Evolutionary conservation across 2,888 invertebrate genomes (phyloP), one percentile per base, ranked within the genome.

Genomic region (Sesia bembeciformis): DNA sequence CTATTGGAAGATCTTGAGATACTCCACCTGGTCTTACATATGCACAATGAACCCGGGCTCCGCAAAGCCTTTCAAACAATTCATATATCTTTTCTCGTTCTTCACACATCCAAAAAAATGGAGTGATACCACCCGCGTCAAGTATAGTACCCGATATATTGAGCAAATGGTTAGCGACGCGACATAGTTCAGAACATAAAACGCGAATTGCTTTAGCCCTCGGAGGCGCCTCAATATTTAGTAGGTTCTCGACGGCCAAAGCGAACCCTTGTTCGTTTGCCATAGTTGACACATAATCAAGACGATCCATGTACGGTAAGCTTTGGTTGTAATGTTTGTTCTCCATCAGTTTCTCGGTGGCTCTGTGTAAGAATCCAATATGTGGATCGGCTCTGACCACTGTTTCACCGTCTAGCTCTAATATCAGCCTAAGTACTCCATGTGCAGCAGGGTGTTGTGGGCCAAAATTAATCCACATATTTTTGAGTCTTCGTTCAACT

Each of bases 401-500:
- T 4, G 92, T 92, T 91, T 97, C 97, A 50, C 96, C 96, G 60
- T 96, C 95, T 52, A 97, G 76, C 67, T 95, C 93, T 39, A 96
- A 77, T 5, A 97, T 93, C 52, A 97, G 84, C 53, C 97, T 91
- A 39, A 97, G 84, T 43, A 97, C 97, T 4, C 97, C 97, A 72
- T 97, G 97, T 49, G 97, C 97, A 3, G 97, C 96, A 2, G 97
- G 97, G 87, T 97, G 97, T 62, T 94, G 94, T 0, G 97, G 97
- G 0, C 97, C 97, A 78, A 97, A 97, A 76, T 97, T 97, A 7
- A 97, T 78, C 59, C 90, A 89, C 78, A 93, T 91, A 62, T 94
- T 94, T 63, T 90, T 90, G 39, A 95, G 82, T 52, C 88, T 87
- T 52, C 92, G 91, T 67, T 94, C 93, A 5, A 87, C 76, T 0